Evolutionary conservation across 1,140 invertebrate species (phyloP).

Genomic region (Aphelinus atriplicis): DNA sequence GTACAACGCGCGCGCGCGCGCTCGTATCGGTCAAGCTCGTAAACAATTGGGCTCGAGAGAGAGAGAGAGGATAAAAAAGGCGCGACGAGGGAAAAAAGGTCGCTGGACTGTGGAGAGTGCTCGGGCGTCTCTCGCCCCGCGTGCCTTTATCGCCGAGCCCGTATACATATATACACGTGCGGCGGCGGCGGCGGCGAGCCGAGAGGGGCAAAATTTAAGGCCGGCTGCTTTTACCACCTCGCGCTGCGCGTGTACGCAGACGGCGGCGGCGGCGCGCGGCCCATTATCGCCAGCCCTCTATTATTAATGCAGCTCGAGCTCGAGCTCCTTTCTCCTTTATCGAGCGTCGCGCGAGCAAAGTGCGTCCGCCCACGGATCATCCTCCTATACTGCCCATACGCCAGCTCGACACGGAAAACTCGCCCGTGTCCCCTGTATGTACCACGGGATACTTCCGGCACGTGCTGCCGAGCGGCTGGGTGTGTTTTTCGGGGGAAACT

Average conservation of each 20-base stretch:
- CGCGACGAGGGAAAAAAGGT: not conserved
- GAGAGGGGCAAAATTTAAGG: constrained; percentile 13
- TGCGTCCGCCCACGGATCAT: too few species aligned
- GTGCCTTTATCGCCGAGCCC: too few species aligned
- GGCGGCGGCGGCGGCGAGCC: not conserved
- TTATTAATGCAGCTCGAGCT: constrained; percentile 10
- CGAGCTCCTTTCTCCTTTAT: constrained; percentile 6
- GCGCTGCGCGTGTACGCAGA: too few species aligned
- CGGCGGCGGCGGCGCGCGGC: too few species aligned
- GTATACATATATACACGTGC: too few species aligned
- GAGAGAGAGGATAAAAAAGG: not conserved
- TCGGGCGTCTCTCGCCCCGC: too few species aligned
- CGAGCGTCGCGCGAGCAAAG: not conserved
- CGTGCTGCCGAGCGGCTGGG: not conserved
- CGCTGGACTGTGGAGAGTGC: not conserved
- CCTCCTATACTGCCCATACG: too few species aligned
- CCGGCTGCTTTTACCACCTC: not conserved
- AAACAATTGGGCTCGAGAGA: constrained; percentile 7
- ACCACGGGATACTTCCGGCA: not conserved
- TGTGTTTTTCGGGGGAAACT: constrained; percentile 1
- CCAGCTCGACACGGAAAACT: too few species aligned
- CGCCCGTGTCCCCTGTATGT: too few species aligned
- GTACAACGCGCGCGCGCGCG: not conserved
- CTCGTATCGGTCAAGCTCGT: not conserved
- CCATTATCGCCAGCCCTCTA: not conserved